Evolutionary conservation across 1,140 invertebrate genomes (phyloP), one percentile per base, ranked within the genome.

Genomic region (Carcinoscorpius rotundicauda): DNA sequence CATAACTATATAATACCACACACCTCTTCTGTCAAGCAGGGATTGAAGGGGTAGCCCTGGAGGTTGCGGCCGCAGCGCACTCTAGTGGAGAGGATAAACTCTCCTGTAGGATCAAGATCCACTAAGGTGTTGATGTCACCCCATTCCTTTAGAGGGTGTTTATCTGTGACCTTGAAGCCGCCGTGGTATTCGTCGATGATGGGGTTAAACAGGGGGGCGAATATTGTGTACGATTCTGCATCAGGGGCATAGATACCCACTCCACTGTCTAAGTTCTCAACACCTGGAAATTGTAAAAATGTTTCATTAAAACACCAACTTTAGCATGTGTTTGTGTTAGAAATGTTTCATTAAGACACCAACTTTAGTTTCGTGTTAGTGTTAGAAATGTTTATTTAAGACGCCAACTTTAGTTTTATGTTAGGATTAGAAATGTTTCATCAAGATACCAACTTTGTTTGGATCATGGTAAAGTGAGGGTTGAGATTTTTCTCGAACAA

Each of bases 161-260:
- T 88, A 80, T 93, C 89, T 72, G 85, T 87, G 78, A 91, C 88
- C 81, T 89, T 91, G 83, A 95, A 96, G 73, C 93, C 92, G 76
- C 82, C 83, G 79, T 97, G 93, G 81, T 97, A 97, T 75, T 96
- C 93, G 74, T 96, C 91, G 75, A 97, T 97, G 81, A 97, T 93
- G 75, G 93, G 92, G 78, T 97, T 91, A 76, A 97, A 97, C 67
- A 97, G 81, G 66, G 89, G 88, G 66, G 88, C 83, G 76, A 97
- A 97, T 4, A 91, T 81, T 70, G 86, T 86, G 82, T 97, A 97
- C 51, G 91, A 77, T 76, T 97, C 92, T 67, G 92, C 90, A 79
- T 97, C 93, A 51, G 93, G 92, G 63, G 93, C 93, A 73, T 97
- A 97, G 79, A 97, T 91, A 77, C 93, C 93, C 61, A 95, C 87